phyloP scores from a whole-genome alignment of 2,113 vertebrate genomes.

The Podocnemis expansa region DNA sequence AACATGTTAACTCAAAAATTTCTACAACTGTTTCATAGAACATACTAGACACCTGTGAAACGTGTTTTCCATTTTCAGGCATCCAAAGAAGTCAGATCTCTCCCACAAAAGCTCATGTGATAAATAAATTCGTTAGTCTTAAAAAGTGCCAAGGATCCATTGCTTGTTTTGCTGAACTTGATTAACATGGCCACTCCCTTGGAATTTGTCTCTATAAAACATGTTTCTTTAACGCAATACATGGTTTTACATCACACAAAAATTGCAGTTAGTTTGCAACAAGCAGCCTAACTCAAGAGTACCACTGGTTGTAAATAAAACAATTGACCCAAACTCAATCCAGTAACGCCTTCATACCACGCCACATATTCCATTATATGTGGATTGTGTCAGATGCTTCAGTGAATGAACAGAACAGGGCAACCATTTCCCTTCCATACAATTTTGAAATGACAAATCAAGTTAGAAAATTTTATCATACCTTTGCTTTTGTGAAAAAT shows the following conservation, averaged over 20 bases:
- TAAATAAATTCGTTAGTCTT: too few relatives aligned
- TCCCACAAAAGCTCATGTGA: too few relatives aligned
- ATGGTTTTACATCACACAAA: background rate
- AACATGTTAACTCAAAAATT: slow-evolving; percentile 7
- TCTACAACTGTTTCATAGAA: too few relatives aligned
- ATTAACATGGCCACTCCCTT: too few relatives aligned
- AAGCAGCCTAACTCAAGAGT: background rate
- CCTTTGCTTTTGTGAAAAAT: slow-evolving; percentile 98
- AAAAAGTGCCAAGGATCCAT: too few relatives aligned
- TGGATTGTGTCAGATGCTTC: too few relatives aligned
- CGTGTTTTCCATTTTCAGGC: too few relatives aligned
- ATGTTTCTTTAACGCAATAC: background rate
- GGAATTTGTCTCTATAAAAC: background rate
- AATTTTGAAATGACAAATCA: background rate
- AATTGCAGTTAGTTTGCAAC: slow-evolving; percentile 20
- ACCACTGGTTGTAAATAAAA: background rate
- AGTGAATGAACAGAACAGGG: too few relatives aligned
- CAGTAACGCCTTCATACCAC: slow-evolving; percentile 18
- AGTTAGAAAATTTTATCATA: slow-evolving; percentile 62
- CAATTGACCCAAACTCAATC: background rate
- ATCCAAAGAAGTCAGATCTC: too few relatives aligned
- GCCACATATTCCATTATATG: background rate
- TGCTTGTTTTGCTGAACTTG: too few relatives aligned
- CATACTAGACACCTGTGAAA: too few relatives aligned
- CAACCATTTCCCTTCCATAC: background rate